Evolutionary conservation across 1,140 invertebrate genomes (phyloP), one percentile per base, ranked within the genome.

Genomic region (Danaus plexippus): DNA sequence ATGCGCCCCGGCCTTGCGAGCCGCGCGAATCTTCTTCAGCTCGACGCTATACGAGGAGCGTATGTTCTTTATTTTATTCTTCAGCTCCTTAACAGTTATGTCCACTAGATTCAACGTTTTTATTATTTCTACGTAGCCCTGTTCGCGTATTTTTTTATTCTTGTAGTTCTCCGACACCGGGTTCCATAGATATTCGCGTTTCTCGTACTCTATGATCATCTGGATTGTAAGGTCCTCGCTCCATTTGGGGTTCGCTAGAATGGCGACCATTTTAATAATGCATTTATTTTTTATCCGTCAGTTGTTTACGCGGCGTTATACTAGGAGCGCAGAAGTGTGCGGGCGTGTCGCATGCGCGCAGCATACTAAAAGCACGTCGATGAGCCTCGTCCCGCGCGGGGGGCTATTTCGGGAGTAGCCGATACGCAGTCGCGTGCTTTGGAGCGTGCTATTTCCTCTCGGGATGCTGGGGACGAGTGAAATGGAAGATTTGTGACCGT

Each of bases 311-410:
- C 43, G 62, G 52, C 54, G 49, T 47, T 52, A 54, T 73, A 83
- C 80, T 57, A 81, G 79, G 78, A 79, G 72, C 79, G 67, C 75
- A 82, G 77, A 80, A 78, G 80, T 71, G 80, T 86, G 83, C 83
- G 80, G 79, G 81, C 83, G 80, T 77, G 77, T 82, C 83, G 83
- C 83, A 87, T 84, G 83, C 83, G 83, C 83, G 81, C 77, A 87
- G 83, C 83, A 87, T 82, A 87, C 83, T 87, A 87, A 87, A 86
- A 87, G 83, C 83, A 87, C 80, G 83, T 85, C 83, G 78, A 81
- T 85, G 77, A 77, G 73, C 69, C 69, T 64, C 64, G 68, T 66
- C 66, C 69, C 64, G 80, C 72, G 80, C 77, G 77, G 82, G 78
- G 80, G 76, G 75, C 77, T 87, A 84, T 84, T 83, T 84, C 80